Percentiles rank a stretch among this genome's conserved stretches.
Evolutionary conservation across 2,888 invertebrate species (phyloP).

Genomic region (Hololepta plana): DNA sequence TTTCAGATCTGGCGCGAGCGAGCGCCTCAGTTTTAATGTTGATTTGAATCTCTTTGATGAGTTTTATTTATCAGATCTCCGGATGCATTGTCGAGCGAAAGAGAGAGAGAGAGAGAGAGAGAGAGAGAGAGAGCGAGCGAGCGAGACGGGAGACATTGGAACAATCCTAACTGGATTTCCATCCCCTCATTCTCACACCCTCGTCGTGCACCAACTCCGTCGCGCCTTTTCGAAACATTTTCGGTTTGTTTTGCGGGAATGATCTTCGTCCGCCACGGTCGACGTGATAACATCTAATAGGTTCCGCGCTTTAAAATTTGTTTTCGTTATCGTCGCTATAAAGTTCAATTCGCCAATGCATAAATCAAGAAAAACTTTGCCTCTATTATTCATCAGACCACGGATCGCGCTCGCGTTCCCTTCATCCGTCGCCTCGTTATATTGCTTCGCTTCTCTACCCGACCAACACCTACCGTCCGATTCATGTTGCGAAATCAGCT

Average conservation of each 20-base stretch:
- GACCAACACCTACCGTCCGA: conserved; percentile 11
- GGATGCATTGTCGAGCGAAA: conserved; percentile 6
- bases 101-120: no score
- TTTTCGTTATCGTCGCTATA: conserved; percentile 17
- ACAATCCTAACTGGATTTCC: conserved; percentile 4
- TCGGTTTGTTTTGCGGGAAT: conserved; percentile 19
- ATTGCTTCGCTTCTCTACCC: conserved; percentile 5
- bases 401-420: conserved; percentile 3
- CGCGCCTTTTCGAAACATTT: conserved; percentile 11
- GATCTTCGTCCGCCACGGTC: no score
- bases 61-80: conserved; percentile 26
- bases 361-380: conserved; percentile 16
- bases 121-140: conserved; percentile 1
- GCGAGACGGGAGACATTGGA: conserved; percentile 2
- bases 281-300: conserved; percentile 20
- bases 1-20: conserved; percentile 25
- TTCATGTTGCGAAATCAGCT: conserved; percentile 12
- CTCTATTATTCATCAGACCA: conserved; percentile 14
- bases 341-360: conserved; percentile 16
- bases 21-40: conserved; percentile 24
- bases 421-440: no score
- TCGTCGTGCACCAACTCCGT: conserved; percentile 12
- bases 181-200: conserved; percentile 6
- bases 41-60: conserved; percentile 30
- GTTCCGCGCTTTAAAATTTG: conserved; percentile 21